Evolutionary conservation across 2,113 vertebrate genomes (phyloP).

Genomic region (Platycercus adscitus): DNA sequence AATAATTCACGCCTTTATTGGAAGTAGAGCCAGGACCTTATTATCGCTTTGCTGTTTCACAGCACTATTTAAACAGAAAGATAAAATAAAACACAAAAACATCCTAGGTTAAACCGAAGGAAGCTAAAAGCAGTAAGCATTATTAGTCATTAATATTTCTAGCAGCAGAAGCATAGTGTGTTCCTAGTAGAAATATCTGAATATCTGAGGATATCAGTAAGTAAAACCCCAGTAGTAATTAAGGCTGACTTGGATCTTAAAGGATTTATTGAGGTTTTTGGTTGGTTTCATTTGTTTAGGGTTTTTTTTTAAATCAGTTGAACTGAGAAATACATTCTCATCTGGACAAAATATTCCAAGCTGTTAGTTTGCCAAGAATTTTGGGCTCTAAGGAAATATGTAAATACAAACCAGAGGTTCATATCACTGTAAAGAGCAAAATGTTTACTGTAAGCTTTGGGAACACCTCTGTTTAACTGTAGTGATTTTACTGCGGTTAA

Average conservation of each 20-base stretch:
- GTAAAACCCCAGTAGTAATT: background rate
- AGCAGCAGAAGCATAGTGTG: background rate
- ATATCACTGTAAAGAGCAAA: background rate
- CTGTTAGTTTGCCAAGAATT: background rate
- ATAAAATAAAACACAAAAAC: background rate
- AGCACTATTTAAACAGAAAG: background rate
- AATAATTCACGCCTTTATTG: background rate
- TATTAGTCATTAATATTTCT: background rate
- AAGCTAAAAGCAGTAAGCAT: background rate
- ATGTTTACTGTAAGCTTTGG: background rate
- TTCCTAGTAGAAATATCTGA: background rate
- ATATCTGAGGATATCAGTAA: background rate
- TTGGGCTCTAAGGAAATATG: background rate
- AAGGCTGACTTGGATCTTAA: background rate
- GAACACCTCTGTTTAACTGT: background rate
- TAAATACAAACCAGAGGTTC: background rate
- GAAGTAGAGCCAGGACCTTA: background rate
- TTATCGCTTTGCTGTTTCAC: background rate
- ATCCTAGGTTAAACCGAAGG: background rate
- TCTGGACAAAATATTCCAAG: background rate
- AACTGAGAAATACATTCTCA: background rate
- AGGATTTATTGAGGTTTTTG: background rate
- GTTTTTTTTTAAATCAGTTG: background rate
- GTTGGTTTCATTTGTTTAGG: background rate
- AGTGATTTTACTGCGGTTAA: background rate